Base-by-base conservation (phyloP, 2,113 vertebrate genomes). In the Colius striatus region DNA sequence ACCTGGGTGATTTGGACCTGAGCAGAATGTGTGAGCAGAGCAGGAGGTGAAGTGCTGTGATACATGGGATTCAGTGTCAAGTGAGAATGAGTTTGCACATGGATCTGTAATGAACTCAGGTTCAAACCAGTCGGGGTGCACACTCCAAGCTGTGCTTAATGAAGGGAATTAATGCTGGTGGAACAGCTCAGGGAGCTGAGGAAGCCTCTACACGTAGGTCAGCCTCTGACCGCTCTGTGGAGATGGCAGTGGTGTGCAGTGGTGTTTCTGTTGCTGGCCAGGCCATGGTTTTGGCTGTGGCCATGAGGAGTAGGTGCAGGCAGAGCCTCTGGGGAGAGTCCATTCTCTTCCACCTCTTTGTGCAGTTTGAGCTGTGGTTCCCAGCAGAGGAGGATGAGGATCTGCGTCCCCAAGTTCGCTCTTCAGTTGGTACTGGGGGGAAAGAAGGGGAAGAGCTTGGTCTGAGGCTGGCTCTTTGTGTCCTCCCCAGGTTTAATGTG, bases 291-390 rank as follows among this genome's bases (percentile, higher is more conserved):
- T 7, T 60, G 67, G 18, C 71, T 1, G 0, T 5, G 7, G 48
- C 43, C 8, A 1, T 3, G 19, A 45, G 67, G 43, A 57, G 23
- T 1, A 6, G 60, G 53, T 30, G 48, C 62, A 26, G 38, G 50
- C 43, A 47, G 63, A 23, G 50, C 27, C 43, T 62, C 30, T 29
- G 0, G 45, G 41, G 20, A 57, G 18, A 29, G 34, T 48, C 41
- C 1, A 0, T 74, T 66, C 47, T 45, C n/a, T 81, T 57, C 36
- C 51, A 25, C 27, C 10, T 21, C 2, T 2, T 21, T 16, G 0
- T 7, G 38, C 48, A 21, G 30, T 61, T 86, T 57, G 26, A 78
- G 17, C 27, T 65, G 18, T 51, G 53, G 6, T 62, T 90, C 71
- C 62, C 70, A 85, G 38, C 48, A 61, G 10, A 29, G 8, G 51